Conservation (phyloP, 2,888 invertebrate genomes). For the Pedicia rivosa region DNA sequence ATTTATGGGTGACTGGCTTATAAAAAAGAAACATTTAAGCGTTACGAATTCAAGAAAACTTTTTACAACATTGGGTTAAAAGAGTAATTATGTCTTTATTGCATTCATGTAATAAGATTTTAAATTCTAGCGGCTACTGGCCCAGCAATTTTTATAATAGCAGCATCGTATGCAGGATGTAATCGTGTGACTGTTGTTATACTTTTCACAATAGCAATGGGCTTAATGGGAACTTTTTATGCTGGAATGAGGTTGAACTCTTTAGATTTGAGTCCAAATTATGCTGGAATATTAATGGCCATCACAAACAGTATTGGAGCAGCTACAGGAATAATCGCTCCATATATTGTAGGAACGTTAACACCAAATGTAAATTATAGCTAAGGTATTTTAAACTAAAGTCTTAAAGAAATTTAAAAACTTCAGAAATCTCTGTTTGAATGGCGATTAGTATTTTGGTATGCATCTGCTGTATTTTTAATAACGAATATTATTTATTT, state of each 20-base stretch:
- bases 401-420: not conserved
- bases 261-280: constrained; percentile 47
- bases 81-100: too few relatives aligned
- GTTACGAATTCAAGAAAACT: constrained; percentile 42
- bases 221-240: constrained; percentile 52
- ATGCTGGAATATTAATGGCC: constrained; percentile 50
- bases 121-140: constrained; percentile 54
- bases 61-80: constrained; percentile 48
- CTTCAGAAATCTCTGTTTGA: constrained; percentile 41
- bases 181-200: constrained; percentile 41
- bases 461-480: constrained; percentile 50
- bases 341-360: constrained; percentile 46
- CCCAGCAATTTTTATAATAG: constrained; percentile 48
- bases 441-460: constrained; percentile 71
- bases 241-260: constrained; percentile 55
- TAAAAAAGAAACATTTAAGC: constrained; percentile 38
- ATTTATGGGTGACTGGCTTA: constrained; percentile 49
- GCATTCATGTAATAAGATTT: too few relatives aligned
- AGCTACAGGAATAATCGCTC: constrained; percentile 51
- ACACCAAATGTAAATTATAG: constrained; percentile 45
- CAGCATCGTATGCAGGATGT: constrained; percentile 53
- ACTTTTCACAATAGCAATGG: constrained; percentile 50
- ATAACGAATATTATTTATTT: constrained; percentile 51
- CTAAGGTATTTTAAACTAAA: too few relatives aligned
- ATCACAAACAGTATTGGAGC: constrained; percentile 56